These are phyloP conservation scores for Bombyx mandarina DNA, from an alignment of 1,140 invertebrate species.

Conservation along the genomic window DNA sequence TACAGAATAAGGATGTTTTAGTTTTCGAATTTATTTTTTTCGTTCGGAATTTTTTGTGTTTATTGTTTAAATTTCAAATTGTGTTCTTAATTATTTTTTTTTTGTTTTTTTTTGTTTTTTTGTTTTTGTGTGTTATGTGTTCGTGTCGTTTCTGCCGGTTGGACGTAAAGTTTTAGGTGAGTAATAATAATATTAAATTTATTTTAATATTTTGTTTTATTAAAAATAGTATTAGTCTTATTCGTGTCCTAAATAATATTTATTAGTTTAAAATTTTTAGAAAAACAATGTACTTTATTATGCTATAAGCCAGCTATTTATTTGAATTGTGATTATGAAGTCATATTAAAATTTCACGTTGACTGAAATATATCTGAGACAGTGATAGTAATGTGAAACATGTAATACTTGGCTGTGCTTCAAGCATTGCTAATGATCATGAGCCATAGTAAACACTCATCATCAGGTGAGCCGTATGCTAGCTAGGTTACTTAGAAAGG, in stretches of 20 bases:
- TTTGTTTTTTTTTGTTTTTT: constrained; percentile 6
- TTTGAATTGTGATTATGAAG: no score
- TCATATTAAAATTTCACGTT: no score
- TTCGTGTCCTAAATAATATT: not conserved
- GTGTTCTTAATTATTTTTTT: not conserved
- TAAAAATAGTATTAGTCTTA: no score
- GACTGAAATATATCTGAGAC: no score
- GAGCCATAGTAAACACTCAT: no score
- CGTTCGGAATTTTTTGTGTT: not conserved
- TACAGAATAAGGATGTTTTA: no score
- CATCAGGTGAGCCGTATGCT: no score
- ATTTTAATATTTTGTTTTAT: not conserved
- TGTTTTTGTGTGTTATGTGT: constrained; percentile 6
- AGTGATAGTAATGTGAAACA: no score
- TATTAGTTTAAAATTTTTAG: not conserved
- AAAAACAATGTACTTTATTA: not conserved
- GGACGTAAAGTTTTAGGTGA: constrained; percentile 17
- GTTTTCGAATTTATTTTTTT: constrained; percentile 2
- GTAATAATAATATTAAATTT: constrained; percentile 3
- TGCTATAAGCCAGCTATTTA: no score
- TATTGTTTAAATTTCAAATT: not conserved
- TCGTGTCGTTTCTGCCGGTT: constrained; percentile 10
- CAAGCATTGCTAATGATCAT: no score
- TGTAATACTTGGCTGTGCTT: no score
- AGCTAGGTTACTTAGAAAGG: no score